Evolutionary conservation across 2,113 vertebrate genomes (phyloP).

Genomic region (Urocitellus parryii): DNA sequence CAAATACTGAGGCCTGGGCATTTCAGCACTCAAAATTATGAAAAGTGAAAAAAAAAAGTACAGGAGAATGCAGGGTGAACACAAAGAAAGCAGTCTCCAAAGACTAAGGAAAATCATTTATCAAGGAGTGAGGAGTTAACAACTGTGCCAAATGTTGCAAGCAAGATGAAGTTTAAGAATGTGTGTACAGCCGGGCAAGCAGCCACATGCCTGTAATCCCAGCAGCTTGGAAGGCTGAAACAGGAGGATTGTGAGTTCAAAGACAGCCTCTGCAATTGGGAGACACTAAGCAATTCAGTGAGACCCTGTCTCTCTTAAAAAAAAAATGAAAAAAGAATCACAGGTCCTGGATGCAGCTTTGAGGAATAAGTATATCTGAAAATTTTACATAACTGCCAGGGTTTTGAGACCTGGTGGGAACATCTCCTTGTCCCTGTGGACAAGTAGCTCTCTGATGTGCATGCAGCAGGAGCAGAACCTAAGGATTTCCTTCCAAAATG

Average conservation of each 20-base stretch:
- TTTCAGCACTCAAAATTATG: not conserved
- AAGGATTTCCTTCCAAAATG: conserved; percentile 2
- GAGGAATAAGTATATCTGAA: conserved; percentile 22
- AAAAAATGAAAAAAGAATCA: not conserved
- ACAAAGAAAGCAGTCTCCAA: not conserved
- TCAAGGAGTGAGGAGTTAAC: not conserved
- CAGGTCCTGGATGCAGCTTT: not conserved
- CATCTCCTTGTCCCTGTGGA: not conserved
- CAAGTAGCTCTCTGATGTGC: not conserved
- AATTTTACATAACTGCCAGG: not conserved
- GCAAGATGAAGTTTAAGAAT: not conserved
- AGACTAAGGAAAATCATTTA: not conserved
- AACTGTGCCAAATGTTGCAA: not conserved
- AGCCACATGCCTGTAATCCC: too few relatives aligned
- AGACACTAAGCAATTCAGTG: too few relatives aligned
- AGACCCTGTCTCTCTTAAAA: too few relatives aligned
- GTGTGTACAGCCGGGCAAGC: not conserved
- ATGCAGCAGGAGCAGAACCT: not conserved
- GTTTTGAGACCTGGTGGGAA: not conserved
- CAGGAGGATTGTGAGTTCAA: too few relatives aligned
- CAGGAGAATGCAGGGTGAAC: not conserved
- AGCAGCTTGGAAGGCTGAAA: too few relatives aligned
- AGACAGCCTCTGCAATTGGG: too few relatives aligned
- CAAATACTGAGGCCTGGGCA: not conserved
- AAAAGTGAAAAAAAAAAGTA: not conserved